Conservation (phyloP, 1,140 invertebrate genomes). For the Argopecten irradians region DNA sequence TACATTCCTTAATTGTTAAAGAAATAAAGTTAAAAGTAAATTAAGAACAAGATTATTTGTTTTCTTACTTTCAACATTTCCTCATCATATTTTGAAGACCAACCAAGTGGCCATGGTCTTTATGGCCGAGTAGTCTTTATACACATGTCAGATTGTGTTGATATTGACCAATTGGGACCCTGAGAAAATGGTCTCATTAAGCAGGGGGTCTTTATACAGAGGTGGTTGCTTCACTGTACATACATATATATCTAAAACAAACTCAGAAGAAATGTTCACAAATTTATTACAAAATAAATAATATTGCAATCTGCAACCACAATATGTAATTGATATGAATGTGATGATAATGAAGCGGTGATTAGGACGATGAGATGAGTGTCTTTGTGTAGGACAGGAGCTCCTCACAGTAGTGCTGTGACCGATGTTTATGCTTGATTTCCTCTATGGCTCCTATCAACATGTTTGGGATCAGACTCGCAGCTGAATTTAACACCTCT, state of each 20-base stretch:
- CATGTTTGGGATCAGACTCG: slow-evolving; percentile 65
- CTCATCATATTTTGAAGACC: no score
- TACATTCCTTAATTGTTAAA: not conserved
- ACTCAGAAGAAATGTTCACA: not conserved
- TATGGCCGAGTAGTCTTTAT: no score
- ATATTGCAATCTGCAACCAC: not conserved
- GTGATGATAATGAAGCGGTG: not conserved
- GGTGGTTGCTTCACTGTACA: no score
- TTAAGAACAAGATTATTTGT: not conserved
- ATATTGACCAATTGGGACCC: no score
- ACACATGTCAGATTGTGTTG: no score
- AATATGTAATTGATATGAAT: not conserved
- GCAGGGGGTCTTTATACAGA: no score
- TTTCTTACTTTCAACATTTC: no score
- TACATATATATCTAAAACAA: no score
- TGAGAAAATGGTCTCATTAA: no score
- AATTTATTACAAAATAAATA: slow-evolving; percentile 24
- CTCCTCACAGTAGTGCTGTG: slow-evolving; percentile 69
- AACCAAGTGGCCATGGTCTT: no score
- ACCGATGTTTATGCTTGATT: slow-evolving; percentile 75
- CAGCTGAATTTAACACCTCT: slow-evolving; percentile 72
- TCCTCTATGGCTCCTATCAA: slow-evolving; percentile 71
- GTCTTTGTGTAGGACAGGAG: slow-evolving; percentile 59
- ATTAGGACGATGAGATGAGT: slow-evolving; percentile 28
- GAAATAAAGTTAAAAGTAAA: not conserved